A percentile compares a stretch with the other conserved stretches of the same genome.
Conservation (phyloP, 2,888 invertebrate genomes). For the Lasioglossum pauxillum region DNA sequence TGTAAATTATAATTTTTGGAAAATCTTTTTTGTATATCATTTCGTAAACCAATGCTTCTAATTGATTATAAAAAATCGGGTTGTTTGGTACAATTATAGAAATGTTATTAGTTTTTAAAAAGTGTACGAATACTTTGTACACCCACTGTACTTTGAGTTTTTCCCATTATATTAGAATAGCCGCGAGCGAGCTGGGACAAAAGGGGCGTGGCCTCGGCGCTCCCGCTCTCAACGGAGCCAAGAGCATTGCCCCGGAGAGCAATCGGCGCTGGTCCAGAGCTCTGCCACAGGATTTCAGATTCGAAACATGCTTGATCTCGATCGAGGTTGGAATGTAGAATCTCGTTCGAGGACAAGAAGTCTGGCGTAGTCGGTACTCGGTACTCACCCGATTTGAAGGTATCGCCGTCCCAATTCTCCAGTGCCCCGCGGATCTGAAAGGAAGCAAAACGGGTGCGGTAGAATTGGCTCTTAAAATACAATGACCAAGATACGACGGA, state of each 20-base stretch:
- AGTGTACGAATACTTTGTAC: too few species aligned
- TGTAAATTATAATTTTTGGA: too few species aligned
- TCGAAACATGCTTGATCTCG: background rate
- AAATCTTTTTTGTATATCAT: too few species aligned
- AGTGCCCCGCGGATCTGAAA: slow-evolving; percentile 80
- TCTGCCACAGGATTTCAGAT: background rate
- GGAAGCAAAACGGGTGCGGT: slow-evolving; percentile 55
- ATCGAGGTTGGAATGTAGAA: background rate
- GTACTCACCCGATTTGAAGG: slow-evolving; percentile 80
- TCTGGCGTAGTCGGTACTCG: slow-evolving; percentile 11
- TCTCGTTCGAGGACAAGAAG: slow-evolving; percentile 7
- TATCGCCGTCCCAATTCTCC: slow-evolving; percentile 80
- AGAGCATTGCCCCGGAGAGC: background rate
- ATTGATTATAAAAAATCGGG: too few species aligned
- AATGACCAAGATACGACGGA: slow-evolving; percentile 63
- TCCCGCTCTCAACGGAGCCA: background rate
- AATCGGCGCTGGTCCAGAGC: background rate
- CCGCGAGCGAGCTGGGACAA: background rate
- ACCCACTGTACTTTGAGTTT: too few species aligned
- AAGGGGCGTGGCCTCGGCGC: background rate
- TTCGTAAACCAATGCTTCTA: too few species aligned
- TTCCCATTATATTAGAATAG: background rate
- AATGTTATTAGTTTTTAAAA: too few species aligned
- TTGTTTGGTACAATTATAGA: too few species aligned
- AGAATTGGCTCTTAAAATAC: slow-evolving; percentile 72